Evolutionary conservation across 2,797 vertebrate genomes (phyloP), one percentile per base, ranked within the genome.

Genomic region (Darevskia mixta): DNA sequence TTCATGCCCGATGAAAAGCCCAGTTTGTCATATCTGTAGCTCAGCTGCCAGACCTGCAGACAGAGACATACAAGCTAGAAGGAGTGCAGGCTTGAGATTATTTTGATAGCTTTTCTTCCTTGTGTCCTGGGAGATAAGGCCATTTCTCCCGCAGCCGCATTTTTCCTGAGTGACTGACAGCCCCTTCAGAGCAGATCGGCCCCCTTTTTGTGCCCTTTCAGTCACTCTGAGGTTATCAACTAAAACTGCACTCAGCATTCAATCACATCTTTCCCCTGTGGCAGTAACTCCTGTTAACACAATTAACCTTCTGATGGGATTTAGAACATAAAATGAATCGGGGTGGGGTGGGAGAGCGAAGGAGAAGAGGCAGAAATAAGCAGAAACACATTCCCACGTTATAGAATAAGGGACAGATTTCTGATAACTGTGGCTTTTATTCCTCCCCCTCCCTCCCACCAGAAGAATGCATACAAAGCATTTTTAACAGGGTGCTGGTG

Each of bases 231-330:
- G 91, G 93, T 95, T 96, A 96, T 95, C 95, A 93, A 94, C 95
- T 93, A 85, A 91, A 95, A 94, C 94, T 86, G 88, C 92, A 93
- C 91, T 94, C 95, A 91, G 90, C 89, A 86, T 94, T 96, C 95
- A 95, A 92, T 93, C 95, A 93, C 92, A 85, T 93, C 92, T 95
- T 95, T 95, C 95, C 95, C 94, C 93, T 90, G 92, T 92, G 95
- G 93, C 94, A 78, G 64, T 91, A 94, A 92, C 93, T 95, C 92
- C 95, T 95, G 86, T 95, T 94, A 94, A 96, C 94, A 96, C 94
- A 95, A 94, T 95, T 96, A 94, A 93, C 91, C 90, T 95, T 94
- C 95, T 93, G 95, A 91, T 93, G 93, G 94, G 95, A 95, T 88
- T 92, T 92, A 93, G 94, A 95, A 94, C 93, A 91, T 88, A 93